Percentiles rank a stretch among this genome's conserved stretches.
Evolutionary conservation across 2,113 vertebrate species (phyloP).

Genomic region (Pholis gunnellus): DNA sequence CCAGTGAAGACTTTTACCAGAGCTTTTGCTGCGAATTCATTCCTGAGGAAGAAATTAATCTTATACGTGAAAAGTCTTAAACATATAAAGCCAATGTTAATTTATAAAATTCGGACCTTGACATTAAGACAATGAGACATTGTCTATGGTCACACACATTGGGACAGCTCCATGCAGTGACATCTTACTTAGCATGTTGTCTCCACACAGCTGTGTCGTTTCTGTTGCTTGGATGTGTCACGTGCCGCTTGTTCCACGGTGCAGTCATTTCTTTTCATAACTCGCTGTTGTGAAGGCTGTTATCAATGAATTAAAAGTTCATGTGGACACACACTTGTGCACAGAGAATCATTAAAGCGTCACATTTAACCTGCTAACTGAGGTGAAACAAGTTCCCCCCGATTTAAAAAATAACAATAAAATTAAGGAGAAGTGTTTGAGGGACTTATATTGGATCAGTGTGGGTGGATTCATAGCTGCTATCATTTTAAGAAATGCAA

Average conservation of each 20-base stretch:
- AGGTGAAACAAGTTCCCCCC: background rate
- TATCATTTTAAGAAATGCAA: background rate
- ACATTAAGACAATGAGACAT: background rate
- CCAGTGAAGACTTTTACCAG: background rate
- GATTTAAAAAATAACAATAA: background rate
- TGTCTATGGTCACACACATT: no score
- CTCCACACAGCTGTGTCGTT: constrained; percentile 73
- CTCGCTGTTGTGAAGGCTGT: constrained; percentile 21
- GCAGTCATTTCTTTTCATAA: constrained; percentile 72
- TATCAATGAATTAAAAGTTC: constrained; percentile 18
- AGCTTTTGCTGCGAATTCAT: background rate
- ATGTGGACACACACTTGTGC: constrained; percentile 3
- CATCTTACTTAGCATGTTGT: constrained; percentile 18
- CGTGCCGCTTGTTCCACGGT: constrained; percentile 58
- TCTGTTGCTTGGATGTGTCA: constrained; percentile 64
- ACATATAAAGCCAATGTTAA: background rate
- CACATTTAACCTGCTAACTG: background rate
- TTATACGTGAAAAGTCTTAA: background rate
- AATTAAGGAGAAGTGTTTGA: no score
- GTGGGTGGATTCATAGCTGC: background rate
- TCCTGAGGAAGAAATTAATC: background rate
- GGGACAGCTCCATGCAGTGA: background rate
- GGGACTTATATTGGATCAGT: background rate
- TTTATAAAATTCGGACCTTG: background rate
- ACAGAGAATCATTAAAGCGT: constrained; percentile 1